These are phyloP conservation scores for Indri indri DNA, from an alignment of 2,113 vertebrate species.

Conservation along the genomic window DNA sequence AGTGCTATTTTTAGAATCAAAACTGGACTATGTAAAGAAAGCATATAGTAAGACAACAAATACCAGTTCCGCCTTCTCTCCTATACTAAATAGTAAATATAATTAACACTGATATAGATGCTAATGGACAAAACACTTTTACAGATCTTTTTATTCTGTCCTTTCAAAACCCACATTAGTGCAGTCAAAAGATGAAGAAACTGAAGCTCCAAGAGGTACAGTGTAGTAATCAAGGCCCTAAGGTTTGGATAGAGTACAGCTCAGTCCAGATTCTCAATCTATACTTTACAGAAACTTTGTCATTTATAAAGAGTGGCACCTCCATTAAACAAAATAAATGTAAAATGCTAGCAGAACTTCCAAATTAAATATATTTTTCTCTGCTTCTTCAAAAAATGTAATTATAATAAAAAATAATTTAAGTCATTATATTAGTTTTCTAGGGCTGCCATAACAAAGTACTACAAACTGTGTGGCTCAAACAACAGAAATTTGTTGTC, in stretches of 20 bases:
- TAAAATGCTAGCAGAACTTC: slow-evolving; percentile 2
- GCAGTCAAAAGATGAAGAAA: background rate
- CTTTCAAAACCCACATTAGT: background rate
- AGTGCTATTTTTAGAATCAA: background rate
- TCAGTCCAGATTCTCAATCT: background rate
- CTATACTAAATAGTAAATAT: background rate
- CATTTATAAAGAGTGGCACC: background rate
- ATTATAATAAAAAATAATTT: background rate
- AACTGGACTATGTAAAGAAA: background rate
- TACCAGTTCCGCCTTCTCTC: background rate
- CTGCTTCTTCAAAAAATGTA: background rate
- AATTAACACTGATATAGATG: background rate
- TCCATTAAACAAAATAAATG: background rate
- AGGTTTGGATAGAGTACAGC: background rate
- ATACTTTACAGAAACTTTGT: background rate
- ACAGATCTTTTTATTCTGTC: background rate
- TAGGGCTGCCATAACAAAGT: background rate
- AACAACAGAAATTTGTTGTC: background rate
- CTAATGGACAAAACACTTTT: background rate
- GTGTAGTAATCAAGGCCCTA: background rate
- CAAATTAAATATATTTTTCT: background rate
- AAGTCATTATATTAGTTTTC: background rate
- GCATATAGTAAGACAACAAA: background rate
- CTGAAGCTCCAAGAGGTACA: background rate
- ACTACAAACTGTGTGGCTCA: background rate